A percentile compares a stretch with the other conserved stretches of the same genome.
Conservation (phyloP, 2,797 vertebrate species). For the Caiman crocodilus region DNA sequence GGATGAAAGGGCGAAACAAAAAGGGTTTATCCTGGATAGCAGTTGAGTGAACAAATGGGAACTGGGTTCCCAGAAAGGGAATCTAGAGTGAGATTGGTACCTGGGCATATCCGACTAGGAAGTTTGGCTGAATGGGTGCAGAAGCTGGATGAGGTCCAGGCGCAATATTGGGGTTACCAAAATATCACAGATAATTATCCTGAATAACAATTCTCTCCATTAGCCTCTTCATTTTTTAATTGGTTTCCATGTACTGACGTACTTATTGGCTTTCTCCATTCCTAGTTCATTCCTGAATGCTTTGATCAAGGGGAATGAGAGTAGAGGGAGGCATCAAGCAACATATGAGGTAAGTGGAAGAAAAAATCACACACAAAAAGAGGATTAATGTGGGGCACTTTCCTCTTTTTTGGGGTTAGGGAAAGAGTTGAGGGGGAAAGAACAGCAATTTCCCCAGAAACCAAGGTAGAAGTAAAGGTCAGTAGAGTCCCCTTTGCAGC, state of each 20-base stretch:
- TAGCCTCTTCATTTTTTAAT: not conserved
- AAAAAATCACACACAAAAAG: not conserved
- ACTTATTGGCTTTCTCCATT: not conserved
- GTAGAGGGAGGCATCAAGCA: not conserved
- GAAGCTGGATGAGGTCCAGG: not conserved
- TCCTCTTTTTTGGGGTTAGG: not conserved
- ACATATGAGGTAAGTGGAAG: not conserved
- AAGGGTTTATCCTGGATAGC: not conserved
- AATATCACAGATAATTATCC: not conserved
- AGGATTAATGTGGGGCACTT: not conserved
- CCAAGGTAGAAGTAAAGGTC: not conserved
- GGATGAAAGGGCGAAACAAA: not conserved
- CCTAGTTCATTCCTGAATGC: not conserved
- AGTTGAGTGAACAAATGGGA: not conserved
- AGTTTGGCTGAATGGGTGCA: not conserved
- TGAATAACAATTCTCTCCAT: not conserved
- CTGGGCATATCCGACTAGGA: not conserved
- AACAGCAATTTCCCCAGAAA: not conserved
- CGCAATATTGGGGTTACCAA: rapidly evolving
- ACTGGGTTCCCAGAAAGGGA: not conserved
- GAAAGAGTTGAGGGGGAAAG: not conserved
- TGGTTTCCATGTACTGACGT: not conserved
- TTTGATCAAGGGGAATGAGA: not conserved
- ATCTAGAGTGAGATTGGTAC: rapidly evolving
- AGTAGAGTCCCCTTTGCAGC: not conserved